These are phyloP conservation scores for Barypeithes pellucidus DNA, from an alignment of 2,888 invertebrate species.

Conservation along the genomic window DNA sequence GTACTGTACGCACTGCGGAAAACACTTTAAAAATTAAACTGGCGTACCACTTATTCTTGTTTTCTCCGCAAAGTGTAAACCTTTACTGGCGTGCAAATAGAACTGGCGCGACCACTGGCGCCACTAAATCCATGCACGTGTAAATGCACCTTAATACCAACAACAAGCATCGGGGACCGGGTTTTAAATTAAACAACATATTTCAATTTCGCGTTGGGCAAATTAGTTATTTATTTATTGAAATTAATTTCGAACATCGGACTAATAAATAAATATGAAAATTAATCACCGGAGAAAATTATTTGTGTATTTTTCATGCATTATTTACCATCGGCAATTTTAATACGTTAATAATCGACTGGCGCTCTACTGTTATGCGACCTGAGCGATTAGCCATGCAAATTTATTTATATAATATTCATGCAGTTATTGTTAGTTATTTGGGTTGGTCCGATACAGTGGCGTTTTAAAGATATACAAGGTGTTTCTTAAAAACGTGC, in stretches of 20 bases:
- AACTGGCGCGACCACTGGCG: no score
- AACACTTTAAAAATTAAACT: no score
- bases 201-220: slow-evolving; percentile 31
- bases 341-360: slow-evolving; percentile 44
- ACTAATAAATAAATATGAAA: slow-evolving; percentile 50
- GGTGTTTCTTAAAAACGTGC: no score
- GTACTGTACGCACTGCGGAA: no score
- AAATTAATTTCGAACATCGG: slow-evolving; percentile 47
- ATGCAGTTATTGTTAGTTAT: slow-evolving; percentile 20
- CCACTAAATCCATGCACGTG: no score
- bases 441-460: slow-evolving; percentile 4
- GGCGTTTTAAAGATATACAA: background rate
- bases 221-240: slow-evolving; percentile 49
- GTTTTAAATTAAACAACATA: slow-evolving; percentile 25
- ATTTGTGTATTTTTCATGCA: slow-evolving; percentile 47
- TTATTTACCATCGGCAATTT: slow-evolving; percentile 41
- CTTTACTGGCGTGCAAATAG: no score
- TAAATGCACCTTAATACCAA: background rate
- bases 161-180: slow-evolving; percentile 2
- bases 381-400: slow-evolving; percentile 34
- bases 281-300: slow-evolving; percentile 46
- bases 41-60: no score
- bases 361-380: slow-evolving; percentile 17
- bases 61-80: no score
- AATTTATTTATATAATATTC: slow-evolving; percentile 48